Conservation (phyloP, 2,797 vertebrate genomes). For the Iguana delicatissima region DNA sequence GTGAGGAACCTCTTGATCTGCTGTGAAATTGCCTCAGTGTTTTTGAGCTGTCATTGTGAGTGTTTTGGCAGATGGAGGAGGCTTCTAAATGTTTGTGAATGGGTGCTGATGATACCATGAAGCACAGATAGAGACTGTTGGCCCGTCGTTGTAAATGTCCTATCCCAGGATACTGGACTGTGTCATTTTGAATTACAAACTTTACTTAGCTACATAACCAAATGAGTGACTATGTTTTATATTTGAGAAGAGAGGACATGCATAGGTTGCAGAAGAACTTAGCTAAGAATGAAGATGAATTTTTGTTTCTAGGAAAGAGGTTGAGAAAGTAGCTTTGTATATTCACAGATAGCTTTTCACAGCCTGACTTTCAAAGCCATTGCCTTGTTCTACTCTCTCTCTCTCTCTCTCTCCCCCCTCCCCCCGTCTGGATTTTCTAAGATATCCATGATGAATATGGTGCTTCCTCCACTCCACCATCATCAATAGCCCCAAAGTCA, state of each 20-base stretch:
- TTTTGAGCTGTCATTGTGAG: no score
- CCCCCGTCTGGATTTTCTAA: not conserved
- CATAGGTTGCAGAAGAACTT: not conserved
- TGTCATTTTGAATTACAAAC: not conserved
- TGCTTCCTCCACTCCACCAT: not conserved
- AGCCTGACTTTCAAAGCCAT: not conserved
- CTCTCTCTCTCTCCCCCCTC: no score
- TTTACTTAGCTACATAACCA: not conserved
- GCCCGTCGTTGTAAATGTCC: not conserved
- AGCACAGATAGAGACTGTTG: not conserved
- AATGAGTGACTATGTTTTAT: not conserved
- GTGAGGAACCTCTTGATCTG: no score
- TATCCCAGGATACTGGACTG: no score
- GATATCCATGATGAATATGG: not conserved
- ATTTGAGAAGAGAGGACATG: not conserved
- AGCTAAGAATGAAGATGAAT: no score
- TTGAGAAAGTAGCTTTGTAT: not conserved
- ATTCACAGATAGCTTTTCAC: not conserved
- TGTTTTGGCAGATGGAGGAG: no score
- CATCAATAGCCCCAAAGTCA: no score
- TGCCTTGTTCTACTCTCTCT: not conserved
- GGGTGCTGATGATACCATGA: not conserved
- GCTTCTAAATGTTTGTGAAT: not conserved
- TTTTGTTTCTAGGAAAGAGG: not conserved
- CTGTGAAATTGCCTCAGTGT: no score